A percentile compares a stretch with the other conserved stretches of the same genome.
Conservation (phyloP, 2,797 vertebrate genomes). For the Eurystomus glaucurus region DNA sequence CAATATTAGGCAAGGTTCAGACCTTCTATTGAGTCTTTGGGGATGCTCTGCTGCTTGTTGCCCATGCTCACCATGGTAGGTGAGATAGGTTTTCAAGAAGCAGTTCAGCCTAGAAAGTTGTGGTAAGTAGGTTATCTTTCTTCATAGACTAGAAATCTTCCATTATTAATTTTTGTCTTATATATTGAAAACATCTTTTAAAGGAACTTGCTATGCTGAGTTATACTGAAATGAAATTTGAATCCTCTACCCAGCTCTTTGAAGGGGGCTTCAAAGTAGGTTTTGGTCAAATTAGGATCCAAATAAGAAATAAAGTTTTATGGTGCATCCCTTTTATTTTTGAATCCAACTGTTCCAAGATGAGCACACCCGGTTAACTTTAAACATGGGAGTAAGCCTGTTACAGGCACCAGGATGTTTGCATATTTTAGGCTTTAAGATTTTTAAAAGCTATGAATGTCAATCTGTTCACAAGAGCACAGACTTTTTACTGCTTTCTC, state of each 20-base stretch:
- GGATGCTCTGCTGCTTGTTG: neutral
- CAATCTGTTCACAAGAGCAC: neutral
- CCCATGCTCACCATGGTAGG: neutral
- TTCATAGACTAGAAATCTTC: neutral
- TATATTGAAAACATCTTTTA: neutral
- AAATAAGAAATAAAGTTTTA: conserved; percentile 4
- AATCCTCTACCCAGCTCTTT: neutral
- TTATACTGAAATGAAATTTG: neutral
- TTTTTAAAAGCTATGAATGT: neutral
- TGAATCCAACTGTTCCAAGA: neutral
- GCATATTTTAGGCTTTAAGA: neutral
- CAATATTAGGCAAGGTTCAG: conserved; percentile 19
- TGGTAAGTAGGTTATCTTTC: neutral
- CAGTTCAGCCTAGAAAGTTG: neutral
- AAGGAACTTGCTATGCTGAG: neutral
- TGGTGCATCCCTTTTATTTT: neutral
- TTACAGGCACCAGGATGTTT: neutral
- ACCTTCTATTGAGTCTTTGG: neutral
- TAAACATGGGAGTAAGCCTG: neutral
- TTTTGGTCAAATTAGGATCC: neutral
- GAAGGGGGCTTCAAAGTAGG: neutral
- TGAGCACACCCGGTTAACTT: neutral
- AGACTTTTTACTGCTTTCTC: neutral
- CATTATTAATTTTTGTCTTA: neutral
- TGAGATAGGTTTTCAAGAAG: neutral